A percentile compares a stretch with the other conserved stretches of the same genome.
phyloP scores from a whole-genome alignment of 2,888 invertebrate genomes.

The Cantharis nigra region DNA sequence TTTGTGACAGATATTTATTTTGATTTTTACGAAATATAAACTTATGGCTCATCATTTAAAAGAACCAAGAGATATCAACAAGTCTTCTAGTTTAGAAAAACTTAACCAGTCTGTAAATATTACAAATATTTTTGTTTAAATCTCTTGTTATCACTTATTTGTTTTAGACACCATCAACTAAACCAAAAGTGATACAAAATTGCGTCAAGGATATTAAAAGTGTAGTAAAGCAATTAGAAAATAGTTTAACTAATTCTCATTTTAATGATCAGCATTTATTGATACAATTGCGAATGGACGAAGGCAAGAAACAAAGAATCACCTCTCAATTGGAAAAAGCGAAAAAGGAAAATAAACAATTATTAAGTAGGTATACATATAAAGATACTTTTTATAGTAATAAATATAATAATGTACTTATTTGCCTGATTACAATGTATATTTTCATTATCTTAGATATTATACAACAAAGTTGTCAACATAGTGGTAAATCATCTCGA shows the following conservation, averaged over 20 bases:
- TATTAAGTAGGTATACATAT: constrained; percentile 40
- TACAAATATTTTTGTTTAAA: neutral
- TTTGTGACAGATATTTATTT: neutral
- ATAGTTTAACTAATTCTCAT: constrained; percentile 40
- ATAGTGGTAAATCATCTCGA: constrained; percentile 29
- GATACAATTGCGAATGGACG: constrained; percentile 39
- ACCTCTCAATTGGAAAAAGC: constrained; percentile 44
- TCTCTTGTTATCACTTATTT: neutral
- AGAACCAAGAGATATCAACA: neutral
- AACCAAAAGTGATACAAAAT: neutral
- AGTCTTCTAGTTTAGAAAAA: neutral
- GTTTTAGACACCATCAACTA: neutral
- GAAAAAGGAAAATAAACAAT: constrained; percentile 45
- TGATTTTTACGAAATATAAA: neutral
- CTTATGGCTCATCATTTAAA: neutral
- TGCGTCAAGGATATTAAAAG: constrained; percentile 27
- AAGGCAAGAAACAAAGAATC: constrained; percentile 39
- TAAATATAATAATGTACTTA: too few species aligned
- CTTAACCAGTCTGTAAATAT: neutral
- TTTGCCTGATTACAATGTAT: neutral
- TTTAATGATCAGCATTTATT: constrained; percentile 42
- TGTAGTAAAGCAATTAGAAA: constrained; percentile 41
- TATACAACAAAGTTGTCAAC: constrained; percentile 38
- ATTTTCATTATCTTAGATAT: constrained; percentile 37
- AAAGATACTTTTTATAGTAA: too few species aligned